Evolutionary conservation across 2,888 invertebrate species (phyloP), one percentile per base, ranked within the genome.

Genomic region (Cetonia aurata): DNA sequence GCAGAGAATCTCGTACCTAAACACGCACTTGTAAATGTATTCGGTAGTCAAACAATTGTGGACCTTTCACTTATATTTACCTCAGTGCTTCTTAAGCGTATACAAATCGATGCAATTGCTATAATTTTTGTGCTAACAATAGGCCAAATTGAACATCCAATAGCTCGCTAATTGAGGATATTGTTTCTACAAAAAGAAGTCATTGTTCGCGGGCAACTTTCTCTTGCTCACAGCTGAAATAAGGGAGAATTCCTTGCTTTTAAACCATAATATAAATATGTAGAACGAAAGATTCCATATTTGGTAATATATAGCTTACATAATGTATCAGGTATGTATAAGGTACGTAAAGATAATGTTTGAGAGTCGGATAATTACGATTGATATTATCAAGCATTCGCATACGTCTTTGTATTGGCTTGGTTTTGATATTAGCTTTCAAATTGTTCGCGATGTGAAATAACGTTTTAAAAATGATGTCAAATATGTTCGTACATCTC

Each of bases 121-220:
- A 17, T 33, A 62, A 50, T 62, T 65, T 50, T 65, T 65, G 17
- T 19, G 19, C 50, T 17, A 65, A 65, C 62, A 65, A 65, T 65
- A 50, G 33, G 8, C n/a, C 12, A 65, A 65, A 65, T 65, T 62
- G 50, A 50, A 50, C 50, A 65, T 50, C 50, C 62, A 52, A 46
- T 65, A 65, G 37, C 31, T 48, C 41, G 62, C 62, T 50, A 65
- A 65, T 65, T 50, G 48, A 50, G 15, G 19, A 52, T n/a, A 65
- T 65, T 65, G 50, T 65, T 65, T 65, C 19, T 37, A 37, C 9
- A 37, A 37, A 52, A 12, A n/a, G 31, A 50, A 15, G 37, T 65
- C 17, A 65, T 65, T 65, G 62, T 52, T 65, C 17, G 50, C 8
- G 13, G 42, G 42, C 19, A 44, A 15, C n/a, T 9, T 42, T n/a